These are phyloP conservation scores for Helobdella robusta DNA, from an alignment of 2,888 invertebrate species.

Conservation along the genomic window DNA sequence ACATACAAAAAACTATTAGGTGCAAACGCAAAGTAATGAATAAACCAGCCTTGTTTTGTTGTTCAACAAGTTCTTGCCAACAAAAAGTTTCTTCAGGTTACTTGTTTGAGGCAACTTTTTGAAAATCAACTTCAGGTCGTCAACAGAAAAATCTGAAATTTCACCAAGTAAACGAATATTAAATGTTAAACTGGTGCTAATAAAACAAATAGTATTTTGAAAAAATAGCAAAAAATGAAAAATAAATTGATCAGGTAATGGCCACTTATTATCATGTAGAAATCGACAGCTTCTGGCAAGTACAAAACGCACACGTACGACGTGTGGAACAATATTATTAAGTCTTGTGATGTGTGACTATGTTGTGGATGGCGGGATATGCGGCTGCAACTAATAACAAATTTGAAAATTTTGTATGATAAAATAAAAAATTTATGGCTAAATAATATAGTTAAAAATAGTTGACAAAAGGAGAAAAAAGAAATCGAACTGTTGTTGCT, in stretches of 20 bases:
- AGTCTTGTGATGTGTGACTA: too few species aligned
- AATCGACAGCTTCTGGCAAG: too few species aligned
- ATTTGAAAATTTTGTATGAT: too few species aligned
- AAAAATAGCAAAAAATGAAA: too few species aligned
- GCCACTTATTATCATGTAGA: too few species aligned
- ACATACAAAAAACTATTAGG: background rate
- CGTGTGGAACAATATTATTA: too few species aligned
- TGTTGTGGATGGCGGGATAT: too few species aligned
- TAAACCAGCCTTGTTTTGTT: background rate
- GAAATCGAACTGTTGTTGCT: slow-evolving; percentile 12
- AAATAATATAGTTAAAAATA: background rate
- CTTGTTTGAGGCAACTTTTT: background rate
- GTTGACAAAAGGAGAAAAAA: background rate
- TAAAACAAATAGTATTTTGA: too few species aligned
- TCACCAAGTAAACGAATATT: too few species aligned
- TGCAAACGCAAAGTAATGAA: background rate
- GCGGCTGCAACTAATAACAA: too few species aligned
- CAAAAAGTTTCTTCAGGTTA: slow-evolving; percentile 3
- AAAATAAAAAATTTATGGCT: background rate
- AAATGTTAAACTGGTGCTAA: too few species aligned
- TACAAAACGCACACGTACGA: too few species aligned
- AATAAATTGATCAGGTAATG: background rate
- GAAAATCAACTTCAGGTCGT: slow-evolving; percentile 7
- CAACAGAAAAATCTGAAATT: background rate
- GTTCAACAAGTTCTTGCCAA: slow-evolving; percentile 5